Percentiles rank a stretch among this genome's conserved stretches.
Evolutionary conservation across 2,797 vertebrate species (phyloP).

Genomic region (Myiotriccus ornatus): DNA sequence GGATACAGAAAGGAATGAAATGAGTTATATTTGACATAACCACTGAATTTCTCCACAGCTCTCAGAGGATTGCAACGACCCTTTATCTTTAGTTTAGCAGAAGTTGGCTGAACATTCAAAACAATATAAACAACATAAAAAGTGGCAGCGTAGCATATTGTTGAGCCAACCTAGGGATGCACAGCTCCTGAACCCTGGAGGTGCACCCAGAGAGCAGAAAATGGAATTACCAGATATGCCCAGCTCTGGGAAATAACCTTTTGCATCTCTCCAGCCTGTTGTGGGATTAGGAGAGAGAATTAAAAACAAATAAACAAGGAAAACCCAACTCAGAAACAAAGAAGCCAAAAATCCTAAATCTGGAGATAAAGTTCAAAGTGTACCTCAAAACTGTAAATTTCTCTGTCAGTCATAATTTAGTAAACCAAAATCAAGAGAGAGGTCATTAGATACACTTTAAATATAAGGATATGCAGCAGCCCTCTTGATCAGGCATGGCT

Average conservation of each 20-base stretch:
- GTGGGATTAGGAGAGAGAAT: neutral
- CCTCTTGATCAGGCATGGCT: neutral
- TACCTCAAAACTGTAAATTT: neutral
- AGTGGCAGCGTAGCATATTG: rapidly evolving
- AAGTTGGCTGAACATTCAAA: neutral
- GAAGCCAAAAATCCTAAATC: neutral
- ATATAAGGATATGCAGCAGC: neutral
- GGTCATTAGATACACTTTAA: neutral
- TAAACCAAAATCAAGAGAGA: neutral
- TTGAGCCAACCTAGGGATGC: neutral
- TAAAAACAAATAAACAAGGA: neutral
- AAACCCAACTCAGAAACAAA: neutral
- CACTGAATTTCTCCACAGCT: neutral
- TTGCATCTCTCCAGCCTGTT: neutral
- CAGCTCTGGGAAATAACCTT: neutral
- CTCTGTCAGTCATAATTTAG: neutral
- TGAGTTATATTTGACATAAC: neutral
- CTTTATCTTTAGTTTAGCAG: neutral
- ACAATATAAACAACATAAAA: neutral
- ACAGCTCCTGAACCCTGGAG: neutral
- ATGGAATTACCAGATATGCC: neutral
- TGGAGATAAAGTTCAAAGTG: neutral
- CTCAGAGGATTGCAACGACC: neutral
- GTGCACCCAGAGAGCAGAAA: neutral
- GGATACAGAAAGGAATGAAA: neutral